phyloP scores from a whole-genome alignment of 2,888 invertebrate genomes.

The Proisotoma minuta region DNA sequence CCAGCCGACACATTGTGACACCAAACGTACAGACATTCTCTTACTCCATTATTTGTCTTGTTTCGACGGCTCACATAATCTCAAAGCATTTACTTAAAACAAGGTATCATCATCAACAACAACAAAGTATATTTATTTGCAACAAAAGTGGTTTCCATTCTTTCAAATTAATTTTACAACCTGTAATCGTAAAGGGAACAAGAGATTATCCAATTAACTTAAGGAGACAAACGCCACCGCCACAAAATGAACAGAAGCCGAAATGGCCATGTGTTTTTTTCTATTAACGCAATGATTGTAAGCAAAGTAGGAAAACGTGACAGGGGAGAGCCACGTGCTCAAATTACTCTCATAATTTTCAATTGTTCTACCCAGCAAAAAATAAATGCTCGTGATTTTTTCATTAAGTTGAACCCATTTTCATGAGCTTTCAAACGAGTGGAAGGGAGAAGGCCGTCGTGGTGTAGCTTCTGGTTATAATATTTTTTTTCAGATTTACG shows the following conservation, averaged over 20 bases:
- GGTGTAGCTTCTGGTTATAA: background rate
- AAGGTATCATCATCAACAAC: background rate
- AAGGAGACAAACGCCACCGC: background rate
- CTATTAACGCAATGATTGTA: background rate
- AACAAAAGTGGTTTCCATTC: background rate
- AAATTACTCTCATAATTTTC: background rate
- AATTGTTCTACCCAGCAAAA: slow-evolving; percentile 2
- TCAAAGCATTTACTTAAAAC: background rate
- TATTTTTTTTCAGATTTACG: background rate
- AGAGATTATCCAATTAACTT: slow-evolving; percentile 4
- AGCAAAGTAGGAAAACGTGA: background rate
- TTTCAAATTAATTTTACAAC: slow-evolving; percentile 5
- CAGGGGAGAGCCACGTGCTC: background rate
- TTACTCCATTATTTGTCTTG: background rate
- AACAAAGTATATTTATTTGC: background rate
- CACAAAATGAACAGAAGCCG: background rate
- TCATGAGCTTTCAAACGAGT: no score
- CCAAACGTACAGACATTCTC: background rate
- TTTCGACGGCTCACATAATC: background rate
- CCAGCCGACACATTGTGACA: no score
- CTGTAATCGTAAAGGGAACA: no score
- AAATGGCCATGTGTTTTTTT: background rate
- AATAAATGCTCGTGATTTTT: slow-evolving; percentile 9
- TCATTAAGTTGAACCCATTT: slow-evolving; percentile 5
- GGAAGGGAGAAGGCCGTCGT: background rate